Percentiles rank a stretch among this genome's conserved stretches.
Evolutionary conservation across 2,888 invertebrate genomes (phyloP).

Genomic region (Steinernema carpocapsae): DNA sequence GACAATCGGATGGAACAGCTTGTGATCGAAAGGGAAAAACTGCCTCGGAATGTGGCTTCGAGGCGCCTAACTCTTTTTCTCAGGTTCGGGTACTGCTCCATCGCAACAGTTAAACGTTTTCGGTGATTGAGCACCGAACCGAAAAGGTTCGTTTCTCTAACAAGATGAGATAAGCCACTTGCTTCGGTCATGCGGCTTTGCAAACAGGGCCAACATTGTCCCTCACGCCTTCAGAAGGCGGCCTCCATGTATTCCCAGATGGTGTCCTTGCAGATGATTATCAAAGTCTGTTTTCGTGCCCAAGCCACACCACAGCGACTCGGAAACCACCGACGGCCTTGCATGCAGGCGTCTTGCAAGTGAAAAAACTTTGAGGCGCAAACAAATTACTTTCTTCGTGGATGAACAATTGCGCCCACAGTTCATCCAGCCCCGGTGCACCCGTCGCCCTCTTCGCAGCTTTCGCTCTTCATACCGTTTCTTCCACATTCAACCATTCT

Average conservation of each 20-base stretch:
- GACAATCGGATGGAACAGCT: constrained; percentile 28
- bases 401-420: constrained; percentile 30
- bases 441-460: constrained; percentile 1
- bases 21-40: constrained; percentile 24
- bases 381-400: constrained; percentile 35
- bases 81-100: background rate
- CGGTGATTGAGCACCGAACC: constrained; percentile 20
- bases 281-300: background rate
- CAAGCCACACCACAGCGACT: constrained; percentile 16
- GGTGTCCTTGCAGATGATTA: background rate
- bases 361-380: constrained; percentile 19
- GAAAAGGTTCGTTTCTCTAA: background rate
- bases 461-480: constrained; percentile 25
- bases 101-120: background rate
- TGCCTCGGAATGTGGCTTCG: constrained; percentile 24
- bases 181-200: constrained; percentile 15
- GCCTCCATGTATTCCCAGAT: background rate
- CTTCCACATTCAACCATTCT: constrained; percentile 7
- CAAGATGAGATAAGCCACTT: constrained; percentile 27
- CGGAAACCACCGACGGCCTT: background rate
- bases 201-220: background rate
- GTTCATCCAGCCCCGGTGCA: background rate
- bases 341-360: background rate
- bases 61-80: background rate
- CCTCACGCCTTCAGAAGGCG: background rate